These are phyloP conservation scores for Cardinalis cardinalis DNA, from an alignment of 2,113 vertebrate species.

Conservation along the genomic window DNA sequence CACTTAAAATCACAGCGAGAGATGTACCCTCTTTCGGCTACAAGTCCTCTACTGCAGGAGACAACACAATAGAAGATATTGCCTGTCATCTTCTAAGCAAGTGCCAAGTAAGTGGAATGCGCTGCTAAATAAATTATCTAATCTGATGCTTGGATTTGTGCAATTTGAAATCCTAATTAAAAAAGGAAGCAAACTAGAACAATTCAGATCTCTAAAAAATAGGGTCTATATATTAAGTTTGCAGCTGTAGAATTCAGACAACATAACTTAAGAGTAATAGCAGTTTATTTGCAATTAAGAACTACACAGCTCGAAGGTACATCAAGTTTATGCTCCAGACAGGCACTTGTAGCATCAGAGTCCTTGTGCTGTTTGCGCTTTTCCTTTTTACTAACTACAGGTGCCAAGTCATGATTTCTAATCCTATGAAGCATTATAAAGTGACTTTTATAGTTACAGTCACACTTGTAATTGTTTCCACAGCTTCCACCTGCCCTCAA, in stretches of 20 bases:
- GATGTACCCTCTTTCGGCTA: background rate
- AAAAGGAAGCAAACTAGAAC: background rate
- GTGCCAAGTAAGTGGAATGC: background rate
- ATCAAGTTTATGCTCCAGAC: background rate
- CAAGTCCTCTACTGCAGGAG: background rate
- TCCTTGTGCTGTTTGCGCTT: background rate
- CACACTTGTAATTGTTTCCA: background rate
- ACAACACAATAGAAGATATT: background rate
- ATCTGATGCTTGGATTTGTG: background rate
- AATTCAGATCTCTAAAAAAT: background rate
- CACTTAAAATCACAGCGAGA: background rate
- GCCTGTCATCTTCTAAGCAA: background rate
- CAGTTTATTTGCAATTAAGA: background rate
- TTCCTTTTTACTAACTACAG: background rate
- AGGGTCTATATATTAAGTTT: background rate
- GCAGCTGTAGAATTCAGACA: background rate
- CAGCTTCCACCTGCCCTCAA: slow-evolving; percentile 22
- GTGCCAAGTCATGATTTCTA: background rate
- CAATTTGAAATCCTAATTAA: background rate
- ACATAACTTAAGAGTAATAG: background rate
- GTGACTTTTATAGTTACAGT: background rate
- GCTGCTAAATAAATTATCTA: background rate
- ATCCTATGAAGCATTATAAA: background rate
- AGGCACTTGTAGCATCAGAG: background rate
- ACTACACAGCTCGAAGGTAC: background rate